phyloP scores from a whole-genome alignment of 1,140 invertebrate genomes.

The Trypoxylus dichotomus region DNA sequence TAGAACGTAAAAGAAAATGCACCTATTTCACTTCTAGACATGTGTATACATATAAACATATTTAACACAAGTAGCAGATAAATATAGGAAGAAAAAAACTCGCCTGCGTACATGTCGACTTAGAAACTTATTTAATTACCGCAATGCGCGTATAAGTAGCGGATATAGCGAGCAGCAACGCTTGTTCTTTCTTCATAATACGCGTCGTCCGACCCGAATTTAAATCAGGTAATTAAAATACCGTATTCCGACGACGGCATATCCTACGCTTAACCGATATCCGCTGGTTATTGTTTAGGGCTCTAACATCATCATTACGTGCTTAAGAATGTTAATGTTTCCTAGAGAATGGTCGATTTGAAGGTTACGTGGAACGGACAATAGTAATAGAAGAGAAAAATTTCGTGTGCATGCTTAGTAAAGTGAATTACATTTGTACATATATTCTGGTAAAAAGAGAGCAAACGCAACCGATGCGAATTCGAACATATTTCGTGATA shows the following conservation, averaged over 20 bases:
- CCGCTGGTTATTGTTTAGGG: neutral
- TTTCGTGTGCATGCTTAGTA: too few relatives aligned
- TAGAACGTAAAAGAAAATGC: too few relatives aligned
- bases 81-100: too few relatives aligned
- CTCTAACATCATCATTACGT: neutral
- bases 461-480: too few relatives aligned
- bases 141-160: neutral
- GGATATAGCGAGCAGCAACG: neutral
- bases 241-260: neutral
- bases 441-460: too few relatives aligned
- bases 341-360: neutral
- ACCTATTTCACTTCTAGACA: too few relatives aligned
- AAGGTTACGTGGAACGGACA: neutral
- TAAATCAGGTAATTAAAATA: neutral
- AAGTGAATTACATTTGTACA: too few relatives aligned
- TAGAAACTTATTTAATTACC: slow-evolving; percentile 3
- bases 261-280: neutral
- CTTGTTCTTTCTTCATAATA: neutral
- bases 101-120: neutral
- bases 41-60: too few relatives aligned
- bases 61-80: too few relatives aligned
- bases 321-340: slow-evolving; percentile 7
- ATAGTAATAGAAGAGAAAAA: too few relatives aligned
- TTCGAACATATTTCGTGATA: too few relatives aligned
- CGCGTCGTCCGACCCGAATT: neutral